Percentiles rank a stretch among this genome's conserved stretches.
Evolutionary conservation across 2,113 vertebrate species (phyloP).

Genomic region (Salvator merianae): DNA sequence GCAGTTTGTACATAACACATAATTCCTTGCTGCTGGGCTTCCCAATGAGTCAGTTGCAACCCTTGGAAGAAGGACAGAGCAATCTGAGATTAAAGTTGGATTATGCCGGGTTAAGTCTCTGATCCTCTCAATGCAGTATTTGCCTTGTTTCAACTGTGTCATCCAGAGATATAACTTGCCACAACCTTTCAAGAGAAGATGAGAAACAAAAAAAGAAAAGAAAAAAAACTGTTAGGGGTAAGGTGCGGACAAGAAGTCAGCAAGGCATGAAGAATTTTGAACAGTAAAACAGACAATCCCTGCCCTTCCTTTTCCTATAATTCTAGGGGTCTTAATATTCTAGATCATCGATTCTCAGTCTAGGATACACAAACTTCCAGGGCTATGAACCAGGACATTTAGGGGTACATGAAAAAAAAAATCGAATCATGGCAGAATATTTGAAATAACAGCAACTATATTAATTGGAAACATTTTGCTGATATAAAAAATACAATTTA

Average conservation of each 20-base stretch:
- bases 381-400: not conserved
- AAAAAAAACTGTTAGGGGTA: not conserved
- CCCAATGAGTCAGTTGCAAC: not conserved
- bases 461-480: too few species aligned
- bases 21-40: not conserved
- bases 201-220: not conserved
- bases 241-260: not conserved
- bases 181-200: not conserved
- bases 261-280: not conserved
- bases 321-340: not conserved
- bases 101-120: slow-evolving; percentile 12
- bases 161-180: not conserved
- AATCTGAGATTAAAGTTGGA: slow-evolving; percentile 29
- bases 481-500: too few species aligned
- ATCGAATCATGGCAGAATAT: too few species aligned
- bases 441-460: too few species aligned
- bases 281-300: not conserved
- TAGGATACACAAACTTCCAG: too few species aligned
- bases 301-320: not conserved
- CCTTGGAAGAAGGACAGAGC: slow-evolving; percentile 11
- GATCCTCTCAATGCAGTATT: slow-evolving; percentile 11
- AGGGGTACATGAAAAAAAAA: too few species aligned
- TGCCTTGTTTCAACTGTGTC: slow-evolving; percentile 14
- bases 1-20: not conserved
- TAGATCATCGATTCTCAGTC: too few species aligned